Evolutionary conservation across 2,113 vertebrate species (phyloP).

Genomic region (Festucalex cinctus): DNA sequence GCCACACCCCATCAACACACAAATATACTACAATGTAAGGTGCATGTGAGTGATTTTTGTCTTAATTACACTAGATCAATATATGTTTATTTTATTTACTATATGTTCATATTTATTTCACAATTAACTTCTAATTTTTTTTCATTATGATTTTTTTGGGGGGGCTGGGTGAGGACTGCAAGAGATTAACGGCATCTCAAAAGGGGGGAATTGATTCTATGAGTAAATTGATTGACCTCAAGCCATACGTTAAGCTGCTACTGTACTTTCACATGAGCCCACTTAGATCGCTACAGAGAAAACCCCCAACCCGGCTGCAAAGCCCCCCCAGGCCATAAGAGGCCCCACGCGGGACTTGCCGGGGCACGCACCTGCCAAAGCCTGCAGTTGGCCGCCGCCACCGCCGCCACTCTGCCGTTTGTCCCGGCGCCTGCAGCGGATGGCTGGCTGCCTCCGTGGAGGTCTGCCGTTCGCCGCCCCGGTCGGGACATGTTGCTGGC

Average conservation of each 20-base stretch:
- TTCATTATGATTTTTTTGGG: too few species aligned
- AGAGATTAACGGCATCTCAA: too few species aligned
- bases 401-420: conserved; percentile 27
- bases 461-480: conserved; percentile 57
- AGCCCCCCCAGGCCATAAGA: conserved; percentile 51
- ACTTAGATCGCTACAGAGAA: conserved; percentile 39
- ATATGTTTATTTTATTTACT: too few species aligned
- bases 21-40: too few species aligned
- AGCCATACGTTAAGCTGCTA: background rate
- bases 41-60: too few species aligned
- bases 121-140: too few species aligned
- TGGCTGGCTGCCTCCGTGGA: conserved; percentile 53
- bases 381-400: conserved; percentile 44
- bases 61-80: too few species aligned
- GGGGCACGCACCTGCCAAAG: conserved; percentile 71
- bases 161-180: too few species aligned
- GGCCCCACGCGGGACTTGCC: conserved; percentile 65
- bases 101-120: too few species aligned
- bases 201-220: too few species aligned
- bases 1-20: too few species aligned
- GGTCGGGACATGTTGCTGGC: conserved; percentile 64
- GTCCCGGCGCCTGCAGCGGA: conserved; percentile 63
- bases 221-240: too few species aligned
- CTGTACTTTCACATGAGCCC: conserved; percentile 59
- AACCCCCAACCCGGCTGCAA: conserved; percentile 51